Conservation (phyloP, 2,113 vertebrate genomes). For the Nothocercus julius region DNA sequence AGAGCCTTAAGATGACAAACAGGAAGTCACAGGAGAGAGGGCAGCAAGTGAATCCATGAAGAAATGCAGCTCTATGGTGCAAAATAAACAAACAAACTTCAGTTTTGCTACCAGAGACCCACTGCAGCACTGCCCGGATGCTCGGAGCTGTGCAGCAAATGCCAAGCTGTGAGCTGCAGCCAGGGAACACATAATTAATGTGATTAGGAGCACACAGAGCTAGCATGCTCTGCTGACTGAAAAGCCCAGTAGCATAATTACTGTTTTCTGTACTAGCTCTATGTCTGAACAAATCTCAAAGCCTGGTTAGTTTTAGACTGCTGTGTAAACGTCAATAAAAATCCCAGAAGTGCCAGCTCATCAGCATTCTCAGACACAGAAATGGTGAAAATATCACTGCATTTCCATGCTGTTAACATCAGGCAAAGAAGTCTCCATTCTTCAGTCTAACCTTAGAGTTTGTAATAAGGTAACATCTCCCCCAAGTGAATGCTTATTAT, state of each 20-base stretch:
- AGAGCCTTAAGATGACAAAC: neutral
- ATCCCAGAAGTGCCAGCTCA: conserved; percentile 76
- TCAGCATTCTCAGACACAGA: conserved; percentile 74
- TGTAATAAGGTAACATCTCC: conserved; percentile 77
- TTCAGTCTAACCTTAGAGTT: conserved; percentile 69
- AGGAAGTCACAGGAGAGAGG: neutral
- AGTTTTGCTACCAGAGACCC: neutral
- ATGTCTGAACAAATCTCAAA: conserved; percentile 81
- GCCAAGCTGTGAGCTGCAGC: conserved; percentile 71
- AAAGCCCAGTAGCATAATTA: conserved; percentile 81
- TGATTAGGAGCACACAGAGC: conserved; percentile 79
- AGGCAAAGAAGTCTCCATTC: conserved; percentile 59
- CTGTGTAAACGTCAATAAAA: conserved; percentile 82
- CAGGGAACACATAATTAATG: conserved; percentile 78
- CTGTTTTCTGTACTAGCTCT: conserved; percentile 80
- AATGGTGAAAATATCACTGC: conserved; percentile 67
- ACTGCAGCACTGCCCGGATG: conserved; percentile 32
- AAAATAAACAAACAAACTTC: conserved; percentile 41
- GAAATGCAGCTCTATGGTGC: neutral
- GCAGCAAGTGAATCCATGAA: neutral
- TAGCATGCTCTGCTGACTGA: conserved; percentile 74
- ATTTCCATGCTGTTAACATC: conserved; percentile 65
- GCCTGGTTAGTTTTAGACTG: conserved; percentile 78
- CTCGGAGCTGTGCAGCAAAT: conserved; percentile 64
- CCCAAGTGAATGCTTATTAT: conserved; percentile 79